Evolutionary conservation across 2,113 vertebrate genomes (phyloP).

Genomic region (Neofelis nebulosa): DNA sequence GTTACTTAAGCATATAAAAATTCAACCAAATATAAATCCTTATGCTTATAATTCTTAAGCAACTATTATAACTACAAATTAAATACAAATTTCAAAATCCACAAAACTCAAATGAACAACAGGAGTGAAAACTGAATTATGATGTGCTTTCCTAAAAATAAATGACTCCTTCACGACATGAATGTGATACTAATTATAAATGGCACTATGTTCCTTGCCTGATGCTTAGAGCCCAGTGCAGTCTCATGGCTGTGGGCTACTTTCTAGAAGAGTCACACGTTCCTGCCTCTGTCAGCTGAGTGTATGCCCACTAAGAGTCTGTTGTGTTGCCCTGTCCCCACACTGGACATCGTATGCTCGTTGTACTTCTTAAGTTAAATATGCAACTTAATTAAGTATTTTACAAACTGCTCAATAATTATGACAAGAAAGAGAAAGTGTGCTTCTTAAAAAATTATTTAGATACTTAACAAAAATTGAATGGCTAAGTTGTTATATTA

Average conservation of each 20-base stretch:
- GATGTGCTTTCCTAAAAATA: not conserved
- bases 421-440: not conserved
- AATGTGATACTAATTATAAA: not conserved
- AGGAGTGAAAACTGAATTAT: not conserved
- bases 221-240: not conserved
- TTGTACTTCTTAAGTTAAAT: not conserved
- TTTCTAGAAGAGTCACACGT: not conserved
- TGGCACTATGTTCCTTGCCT: not conserved
- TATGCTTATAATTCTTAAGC: not conserved
- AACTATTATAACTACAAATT: not conserved
- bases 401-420: not conserved
- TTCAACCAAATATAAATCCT: not conserved
- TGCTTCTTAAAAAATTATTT: not conserved
- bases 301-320: not conserved
- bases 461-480: not conserved
- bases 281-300: not conserved
- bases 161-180: not conserved
- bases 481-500: not conserved
- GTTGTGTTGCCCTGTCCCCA: not conserved
- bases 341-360: not conserved
- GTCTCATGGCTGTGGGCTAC: not conserved
- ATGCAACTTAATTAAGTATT: not conserved
- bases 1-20: slow-evolving; percentile 5
- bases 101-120: not conserved
- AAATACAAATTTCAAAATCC: slow-evolving; percentile 14